Base-by-base conservation (phyloP, 2,797 vertebrate genomes). In the Danio jaintianensis region DNA sequence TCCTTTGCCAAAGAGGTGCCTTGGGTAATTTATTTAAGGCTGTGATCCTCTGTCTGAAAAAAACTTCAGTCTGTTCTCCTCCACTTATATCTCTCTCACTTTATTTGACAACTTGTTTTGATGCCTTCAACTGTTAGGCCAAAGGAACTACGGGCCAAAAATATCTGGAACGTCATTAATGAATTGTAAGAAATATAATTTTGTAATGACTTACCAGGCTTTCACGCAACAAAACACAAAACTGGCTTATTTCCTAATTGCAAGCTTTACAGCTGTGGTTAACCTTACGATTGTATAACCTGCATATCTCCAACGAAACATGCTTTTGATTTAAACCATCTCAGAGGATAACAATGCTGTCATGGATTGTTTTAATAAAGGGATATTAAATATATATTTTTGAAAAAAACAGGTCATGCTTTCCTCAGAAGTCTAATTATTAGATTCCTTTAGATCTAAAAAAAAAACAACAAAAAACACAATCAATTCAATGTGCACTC, bases 71-170 rank as follows among this genome's bases (percentile, higher is more conserved):
- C 10, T 74, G 64, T 20, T 74, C 61, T 64, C 18, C 48, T 58
- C 59, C 36, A 48, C 5, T 15, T 66, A 53, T 36, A 50, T 58
- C 47, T 16, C 50, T 72, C 43, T 68, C 15, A n/a, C 80, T 80
- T 83, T 38, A 80, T 76, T 84, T 81, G 79, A 85, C 69, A 66
- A n/a, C 18, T 62, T 80, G 81, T 83, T 86, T 82, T 78, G 72
- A 67, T 43, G 53, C 38, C 22, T 69, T 55, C 13, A 50, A n/a
- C 36, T 75, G 18, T n/a, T 68, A 10, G 18, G 73, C 64, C 47
- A 76, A 55, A 38, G 29, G 18, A 73, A 67, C 43, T 43, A 18
- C 13, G 20, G 47, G 55, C 20, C 71, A 59, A 58, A 68, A 70
- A 53, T 66, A 72, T 43, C 50, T 59, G 47, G 42, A 69, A 48